Base-by-base conservation (phyloP, 1,140 invertebrate species). In the Tyrophagus putrescentiae region DNA sequence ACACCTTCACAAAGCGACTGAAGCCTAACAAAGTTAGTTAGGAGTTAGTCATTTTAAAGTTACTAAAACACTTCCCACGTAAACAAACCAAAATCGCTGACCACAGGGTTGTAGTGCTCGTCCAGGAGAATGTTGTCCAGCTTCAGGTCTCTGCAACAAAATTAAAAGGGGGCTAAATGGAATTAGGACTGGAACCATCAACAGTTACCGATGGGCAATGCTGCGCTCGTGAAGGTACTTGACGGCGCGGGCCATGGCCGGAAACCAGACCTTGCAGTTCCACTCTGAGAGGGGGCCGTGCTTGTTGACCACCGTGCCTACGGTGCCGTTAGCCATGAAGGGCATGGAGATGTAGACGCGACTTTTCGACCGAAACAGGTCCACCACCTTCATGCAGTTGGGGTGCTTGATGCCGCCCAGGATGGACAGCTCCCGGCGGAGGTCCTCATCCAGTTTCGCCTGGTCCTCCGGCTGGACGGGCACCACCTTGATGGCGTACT, bases 301-400 rank as follows among this genome's bases (percentile, higher is more conserved):
- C n/a, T 11, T 64, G 31, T 61, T 27, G 6, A 61, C 60, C 36
- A 32, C 39, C 18, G 33, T 64, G 11, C 60, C 60, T 7, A 61
- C 31, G 7, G 60, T 61, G 31, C 60, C 60, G 11, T 34, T 34
- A 7, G 60, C 23, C 11, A 34, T 34, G 31, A 64, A 61, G 9
- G 62, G 59, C 60, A 61, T 64, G 11, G 63, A 41, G 28, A 61
- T 61, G 60, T 61, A 61, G 6, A 61, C 23, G 16, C 53, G 50
- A 64, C 27, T 39, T 21, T 64, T 64, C 5, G 60, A 57, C n/a
- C 60, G 6, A n/a, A 61, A 16, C 21, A 61, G 54, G 32, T 61
- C 60, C 18, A 42, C 11, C 16, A 21, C 27, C 16, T 13, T 28
- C 11, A 61, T 33, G 18, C 54, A 13, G 45, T 61, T 63, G 6